Evolutionary conservation across 2,888 invertebrate genomes (phyloP), one percentile per base, ranked within the genome.

Genomic region (Cataglyphis altisquamis): DNA sequence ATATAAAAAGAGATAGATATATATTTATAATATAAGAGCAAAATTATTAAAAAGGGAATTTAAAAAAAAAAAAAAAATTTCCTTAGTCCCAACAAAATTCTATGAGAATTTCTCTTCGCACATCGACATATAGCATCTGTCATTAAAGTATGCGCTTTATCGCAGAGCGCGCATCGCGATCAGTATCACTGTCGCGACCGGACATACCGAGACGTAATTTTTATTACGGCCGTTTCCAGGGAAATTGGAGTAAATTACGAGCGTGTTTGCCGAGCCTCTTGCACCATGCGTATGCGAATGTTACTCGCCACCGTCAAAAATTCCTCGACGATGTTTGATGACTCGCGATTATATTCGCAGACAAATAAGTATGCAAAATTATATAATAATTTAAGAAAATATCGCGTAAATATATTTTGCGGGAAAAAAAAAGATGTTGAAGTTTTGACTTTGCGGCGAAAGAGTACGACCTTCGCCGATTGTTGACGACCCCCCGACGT

Each of bases 191-290:
- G 9, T 39, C 60, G 32, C 55, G 63, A 83, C 84, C 89, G 84
- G 88, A 86, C 88, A 89, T 87, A 82, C 86, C 88, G 86, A 85
- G 86, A 85, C 84, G 64, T 80, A 88, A 89, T 83, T 84, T 88
- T 89, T 86, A 88, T 64, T 52, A 52, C 52, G 70, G 68, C 73
- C 81, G 32, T 85, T 89, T 88, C 78, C 68, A 89, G 84, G 83
- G 84, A 88, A 88, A 89, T 89, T 89, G 83, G 60, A 88, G 89
- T 89, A 87, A 89, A 89, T 89, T 89, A 86, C 84, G 55, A 68
- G 82, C 72, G 73, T 68, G 67, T 82, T 83, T 82, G 80, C n/a
- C 70, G 39, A 82, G 81, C 68, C 60, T 82, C 64, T 83, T 68
- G 73, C 36, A 60, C 29, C 48, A 21, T 60, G 6, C 3, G 55